Percentiles rank a stretch among this genome's conserved stretches.
phyloP scores from a whole-genome alignment of 2,888 invertebrate species.

The Meandrusa payeni region DNA sequence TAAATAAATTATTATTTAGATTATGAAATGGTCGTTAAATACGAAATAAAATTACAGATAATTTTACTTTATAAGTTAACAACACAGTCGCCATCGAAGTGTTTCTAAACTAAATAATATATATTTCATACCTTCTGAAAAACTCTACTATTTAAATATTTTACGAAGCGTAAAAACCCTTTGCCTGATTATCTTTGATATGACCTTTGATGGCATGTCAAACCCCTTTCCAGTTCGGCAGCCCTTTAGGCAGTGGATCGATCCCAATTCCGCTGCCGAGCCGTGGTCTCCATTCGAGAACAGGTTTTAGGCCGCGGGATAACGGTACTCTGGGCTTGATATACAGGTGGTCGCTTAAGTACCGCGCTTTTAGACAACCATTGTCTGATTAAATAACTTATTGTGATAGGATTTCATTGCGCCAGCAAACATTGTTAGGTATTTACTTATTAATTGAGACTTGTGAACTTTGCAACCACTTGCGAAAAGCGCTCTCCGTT shows the following conservation, averaged over 20 bases:
- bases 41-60: too few species aligned
- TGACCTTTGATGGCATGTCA: constrained; percentile 11
- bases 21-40: too few species aligned
- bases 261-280: constrained; percentile 8
- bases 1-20: too few species aligned
- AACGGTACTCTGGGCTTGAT: constrained; percentile 20
- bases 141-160: too few species aligned
- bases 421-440: not conserved
- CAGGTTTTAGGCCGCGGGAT: constrained; percentile 11
- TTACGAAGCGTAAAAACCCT: too few species aligned
- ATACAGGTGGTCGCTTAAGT: constrained; percentile 9
- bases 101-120: too few species aligned
- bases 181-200: not conserved
- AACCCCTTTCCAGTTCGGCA: constrained; percentile 12
- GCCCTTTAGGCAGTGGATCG: constrained; percentile 3
- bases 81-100: too few species aligned
- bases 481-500: too few species aligned
- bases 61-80: too few species aligned
- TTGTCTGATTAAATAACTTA: constrained; percentile 1
- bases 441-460: too few species aligned
- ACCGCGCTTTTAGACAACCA: constrained; percentile 2
- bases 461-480: too few species aligned
- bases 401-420: constrained; percentile 2
- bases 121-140: too few species aligned
- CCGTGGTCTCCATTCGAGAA: constrained; percentile 4